Percentiles rank a stretch among this genome's conserved stretches.
These are phyloP conservation scores for Rhagoletis zephyria DNA, from an alignment of 1,140 invertebrate genomes.

Conservation along the genomic window DNA sequence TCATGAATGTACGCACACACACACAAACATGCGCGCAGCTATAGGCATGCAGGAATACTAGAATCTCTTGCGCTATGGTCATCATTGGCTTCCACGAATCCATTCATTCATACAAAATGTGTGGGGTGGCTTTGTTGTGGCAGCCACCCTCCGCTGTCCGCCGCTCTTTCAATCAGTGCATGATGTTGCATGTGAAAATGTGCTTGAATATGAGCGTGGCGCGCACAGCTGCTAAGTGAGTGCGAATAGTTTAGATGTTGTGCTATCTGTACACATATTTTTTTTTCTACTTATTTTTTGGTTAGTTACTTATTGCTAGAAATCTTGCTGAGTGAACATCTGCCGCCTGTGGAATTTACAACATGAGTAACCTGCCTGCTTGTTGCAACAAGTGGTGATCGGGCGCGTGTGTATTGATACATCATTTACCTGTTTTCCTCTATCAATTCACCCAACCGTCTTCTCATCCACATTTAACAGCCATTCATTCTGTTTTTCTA, in stretches of 20 bases:
- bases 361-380: neutral
- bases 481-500: no score
- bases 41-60: neutral
- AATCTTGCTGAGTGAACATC: constrained; percentile 22
- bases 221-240: constrained; percentile 45
- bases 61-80: neutral
- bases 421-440: no score
- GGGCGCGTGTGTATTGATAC: no score
- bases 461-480: no score
- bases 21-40: neutral
- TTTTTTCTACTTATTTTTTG: neutral
- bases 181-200: constrained; percentile 50
- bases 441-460: neutral
- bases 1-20: neutral
- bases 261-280: neutral
- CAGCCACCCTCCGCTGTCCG: no score
- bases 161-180: no score
- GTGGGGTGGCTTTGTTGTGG: constrained; percentile 32
- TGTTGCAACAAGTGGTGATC: neutral
- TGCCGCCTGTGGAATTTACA: constrained; percentile 15
- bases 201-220: constrained; percentile 32
- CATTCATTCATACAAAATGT: constrained; percentile 37
- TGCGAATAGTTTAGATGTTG: constrained; percentile 46
- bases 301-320: neutral
- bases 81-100: constrained; percentile 19